Base-by-base conservation (phyloP, 1,140 invertebrate genomes). In the Lepidurus apus region DNA sequence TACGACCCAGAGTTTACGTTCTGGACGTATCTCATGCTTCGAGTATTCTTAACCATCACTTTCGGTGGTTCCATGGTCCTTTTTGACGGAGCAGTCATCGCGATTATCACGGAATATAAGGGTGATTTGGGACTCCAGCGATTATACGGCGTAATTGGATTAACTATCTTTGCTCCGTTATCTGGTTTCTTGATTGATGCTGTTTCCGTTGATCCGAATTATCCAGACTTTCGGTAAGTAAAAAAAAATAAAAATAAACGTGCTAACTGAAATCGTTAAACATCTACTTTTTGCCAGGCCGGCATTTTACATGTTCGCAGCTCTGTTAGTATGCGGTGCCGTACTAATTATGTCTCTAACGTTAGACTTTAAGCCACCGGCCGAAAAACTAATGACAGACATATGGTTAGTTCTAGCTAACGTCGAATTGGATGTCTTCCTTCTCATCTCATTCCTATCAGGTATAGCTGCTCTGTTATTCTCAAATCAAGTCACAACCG, bases 71-170 rank as follows among this genome's bases (percentile, higher is more conserved):
- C 91, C 1, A 92, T 91, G 82, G 91, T 92, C 7, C 92, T 94
- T 90, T 93, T 94, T 82, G 93, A 94, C 85, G 92, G 93, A 10
- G 93, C 93, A 17, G 91, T 93, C 1, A 91, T 94, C 65, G 91
- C 91, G 3, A 91, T 93, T 81, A 85, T 93, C 42, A 87, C 92
- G 74, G 90, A 93, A 82, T 91, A 93, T 81, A 89, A 90, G 77
- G 92, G 91, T 1, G 92, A 93, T 85, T 93, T 93, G 81, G 93
- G 93, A 0, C 85, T 93, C 47, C 92, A 94, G 85, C 87, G 91
- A 79, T 90, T 94, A 79, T 94, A 92, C 82, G 92, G 91, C 26
- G 91, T 89, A 76, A 88, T 93, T 73, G 92, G 92, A 1, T 91
- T 91, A 9, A 93, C 93, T 88, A 91, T 94, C 76, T 91, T 91